Evolutionary conservation across 1,140 invertebrate species (phyloP), one percentile per base, ranked within the genome.

Genomic region (Meteorus sp.): DNA sequence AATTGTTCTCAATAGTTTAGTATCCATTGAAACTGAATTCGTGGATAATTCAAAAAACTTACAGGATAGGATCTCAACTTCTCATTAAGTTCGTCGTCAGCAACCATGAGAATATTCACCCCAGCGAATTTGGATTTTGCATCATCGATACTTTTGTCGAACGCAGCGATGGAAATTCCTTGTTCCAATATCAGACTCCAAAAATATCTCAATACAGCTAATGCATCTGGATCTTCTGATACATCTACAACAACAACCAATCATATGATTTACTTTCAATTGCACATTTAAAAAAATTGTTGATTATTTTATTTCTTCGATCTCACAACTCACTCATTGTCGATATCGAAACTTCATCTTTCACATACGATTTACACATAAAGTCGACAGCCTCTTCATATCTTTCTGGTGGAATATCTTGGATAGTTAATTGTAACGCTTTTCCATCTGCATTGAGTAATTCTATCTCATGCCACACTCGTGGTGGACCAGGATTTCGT

Each of bases 351-450:
- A 15, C 19, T 29, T 60, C 59, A 17, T 60, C 59, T n/a, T 20
- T 47, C 9, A 39, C 19, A 33, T 56, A 60, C 19, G 22, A 20
- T 1, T 8, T 29, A 23, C 27, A 56, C 59, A 60, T 56, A 19
- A 48, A 44, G n/a, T 41, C 29, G 4, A 60, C 15, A 22, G 35
- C 44, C 22, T 54, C 59, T 31, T 50, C 52, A 23, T 56, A 23
- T 33, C 43, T 23, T 33, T 54, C 51, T 22, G 54, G 51, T 11
- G 51, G 43, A 23, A 60, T 39, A 54, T 60, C 58, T 50, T 60
- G 58, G 27, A 60, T 43, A 3, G 33, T 27, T 39, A 60, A 60
- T 44, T 48, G 43, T 1, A 45, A 4, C 11, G 11, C 15, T 48
- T 55, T 45, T 17, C 58, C 58, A 60, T 53, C 23, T 6, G 22